Evolutionary conservation across 1,140 invertebrate species (phyloP).

Genomic region (Formica selysi): DNA sequence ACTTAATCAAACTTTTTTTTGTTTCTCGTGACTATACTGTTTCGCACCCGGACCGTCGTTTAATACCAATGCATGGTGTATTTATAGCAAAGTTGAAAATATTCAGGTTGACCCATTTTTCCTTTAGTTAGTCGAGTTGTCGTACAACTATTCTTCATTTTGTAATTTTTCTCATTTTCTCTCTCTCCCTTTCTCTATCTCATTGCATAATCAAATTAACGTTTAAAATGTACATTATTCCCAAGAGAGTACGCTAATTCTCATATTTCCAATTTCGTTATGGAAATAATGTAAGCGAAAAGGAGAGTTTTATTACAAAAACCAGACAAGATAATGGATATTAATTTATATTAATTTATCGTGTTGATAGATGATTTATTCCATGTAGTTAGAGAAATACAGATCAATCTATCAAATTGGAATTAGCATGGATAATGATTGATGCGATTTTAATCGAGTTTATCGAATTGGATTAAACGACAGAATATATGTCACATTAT

Average conservation of each 20-base stretch:
- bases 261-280: constrained; percentile 38
- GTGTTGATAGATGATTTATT: constrained; percentile 20
- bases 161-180: constrained; percentile 40
- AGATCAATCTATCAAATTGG: neutral
- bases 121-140: constrained; percentile 4
- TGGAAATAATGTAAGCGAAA: neutral
- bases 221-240: constrained; percentile 47
- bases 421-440: constrained; percentile 28
- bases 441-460: constrained; percentile 23
- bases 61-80: constrained; percentile 66
- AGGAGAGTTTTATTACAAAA: neutral
- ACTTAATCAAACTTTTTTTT: constrained; percentile 24
- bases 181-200: neutral
- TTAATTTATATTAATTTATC: constrained; percentile 42
- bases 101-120: constrained; percentile 77
- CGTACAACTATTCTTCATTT: constrained; percentile 8
- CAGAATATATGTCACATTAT: neutral
- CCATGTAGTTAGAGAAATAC: neutral
- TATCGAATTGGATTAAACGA: neutral
- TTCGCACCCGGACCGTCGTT: constrained; percentile 63
- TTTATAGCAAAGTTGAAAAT: constrained; percentile 79
- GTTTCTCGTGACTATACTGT: constrained; percentile 60
- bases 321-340: neutral
- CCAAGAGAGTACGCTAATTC: constrained; percentile 9
- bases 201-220: constrained; percentile 43